Evolutionary conservation across 2,888 invertebrate genomes (phyloP), one percentile per base, ranked within the genome.

Genomic region (Nomada ferruginata): DNA sequence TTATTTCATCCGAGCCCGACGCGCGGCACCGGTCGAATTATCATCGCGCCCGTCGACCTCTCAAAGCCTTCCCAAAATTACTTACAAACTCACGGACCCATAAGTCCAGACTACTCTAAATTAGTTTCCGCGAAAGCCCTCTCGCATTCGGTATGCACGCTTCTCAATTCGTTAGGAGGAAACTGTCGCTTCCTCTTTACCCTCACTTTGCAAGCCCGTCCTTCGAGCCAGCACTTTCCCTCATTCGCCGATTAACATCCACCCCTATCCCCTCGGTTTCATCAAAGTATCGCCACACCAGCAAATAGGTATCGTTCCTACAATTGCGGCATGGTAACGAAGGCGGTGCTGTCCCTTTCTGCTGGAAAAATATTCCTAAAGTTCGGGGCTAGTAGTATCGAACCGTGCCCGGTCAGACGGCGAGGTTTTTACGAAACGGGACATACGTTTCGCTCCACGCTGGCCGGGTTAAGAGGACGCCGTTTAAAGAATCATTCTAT

Each of bases 41-140:
- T 77, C 73, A 44, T 53, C 60, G 60, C 29, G 59, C 23, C 50
- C n/a, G 13, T 2, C 59, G n/a, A 47, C 60, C 52, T 72, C 80
- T 78, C 85, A 75, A 78, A 85, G 79, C 74, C 72, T 69, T 81
- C 72, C 76, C 68, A 82, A 82, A 86, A 86, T 86, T 85, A 86
- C 82, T 85, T 82, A 82, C 50, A 26, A 80, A 78, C 84, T 85
- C 80, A 74, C 60, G 69, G 75, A 66, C 59, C 78, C 79, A 78
- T 76, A 64, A 82, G 82, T 68, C 79, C 61, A 75, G 75, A 75
- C 79, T 79, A 64, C 84, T 79, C 74, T 76, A 81, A 86, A 86
- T 86, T 86, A 86, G 85, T 83, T 86, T 79, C 77, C 65, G 26
- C 70, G 70, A 55, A 73, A 82, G 81, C 68, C 69, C 78, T 68